Evolutionary conservation across 2,113 vertebrate species (phyloP).

Genomic region (Nycticryphes semicollaris): DNA sequence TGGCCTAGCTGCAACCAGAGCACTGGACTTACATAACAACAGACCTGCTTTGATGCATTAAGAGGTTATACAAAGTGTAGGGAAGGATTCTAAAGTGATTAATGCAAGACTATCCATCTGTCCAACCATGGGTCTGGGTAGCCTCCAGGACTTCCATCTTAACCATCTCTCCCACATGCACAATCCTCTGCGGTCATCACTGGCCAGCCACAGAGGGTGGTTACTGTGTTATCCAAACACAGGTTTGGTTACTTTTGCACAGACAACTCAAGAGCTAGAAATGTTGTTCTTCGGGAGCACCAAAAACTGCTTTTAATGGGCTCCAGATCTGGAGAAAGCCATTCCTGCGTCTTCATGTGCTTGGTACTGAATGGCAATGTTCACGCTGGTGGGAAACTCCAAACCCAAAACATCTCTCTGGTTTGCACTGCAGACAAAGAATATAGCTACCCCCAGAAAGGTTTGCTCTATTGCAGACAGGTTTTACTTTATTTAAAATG

Average conservation of each 20-base stretch:
- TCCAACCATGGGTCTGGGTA: background rate
- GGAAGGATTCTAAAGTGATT: background rate
- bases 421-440: background rate
- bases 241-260: background rate
- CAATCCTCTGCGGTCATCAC: background rate
- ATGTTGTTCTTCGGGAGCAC: background rate
- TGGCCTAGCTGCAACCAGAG: background rate
- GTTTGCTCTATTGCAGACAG: background rate
- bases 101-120: background rate
- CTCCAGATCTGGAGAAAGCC: background rate
- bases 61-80: background rate
- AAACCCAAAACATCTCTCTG: background rate
- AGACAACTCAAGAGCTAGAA: background rate
- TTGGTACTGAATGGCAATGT: rapidly evolving
- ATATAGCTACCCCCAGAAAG: background rate
- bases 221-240: background rate
- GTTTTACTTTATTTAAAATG: background rate
- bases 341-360: rapidly evolving
- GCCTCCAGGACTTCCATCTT: background rate
- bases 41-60: background rate
- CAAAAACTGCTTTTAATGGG: background rate
- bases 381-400: background rate
- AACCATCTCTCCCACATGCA: background rate
- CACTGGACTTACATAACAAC: background rate
- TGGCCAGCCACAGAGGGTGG: background rate